Evolutionary conservation across 1,140 invertebrate genomes (phyloP).

Genomic region (Frieseomelitta varia): DNA sequence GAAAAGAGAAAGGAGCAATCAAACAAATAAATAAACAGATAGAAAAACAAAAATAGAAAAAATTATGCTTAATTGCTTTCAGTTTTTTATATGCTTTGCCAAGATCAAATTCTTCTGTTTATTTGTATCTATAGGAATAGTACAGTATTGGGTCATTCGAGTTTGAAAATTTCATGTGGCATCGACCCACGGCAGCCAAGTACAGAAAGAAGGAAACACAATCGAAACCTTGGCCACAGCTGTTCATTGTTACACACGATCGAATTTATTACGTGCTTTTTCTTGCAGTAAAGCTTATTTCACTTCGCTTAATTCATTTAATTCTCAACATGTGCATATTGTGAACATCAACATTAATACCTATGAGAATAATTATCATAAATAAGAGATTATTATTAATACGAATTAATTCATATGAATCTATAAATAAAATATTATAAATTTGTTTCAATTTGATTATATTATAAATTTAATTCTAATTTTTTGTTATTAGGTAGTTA

Average conservation of each 20-base stretch:
- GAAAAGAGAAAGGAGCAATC: not conserved
- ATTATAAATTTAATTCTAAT: not conserved
- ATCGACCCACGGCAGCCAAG: slow-evolving; percentile 66
- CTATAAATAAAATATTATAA: not conserved
- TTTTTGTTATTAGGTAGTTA: not conserved
- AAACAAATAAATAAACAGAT: too few species aligned
- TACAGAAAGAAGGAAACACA: slow-evolving; percentile 38
- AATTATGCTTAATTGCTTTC: not conserved
- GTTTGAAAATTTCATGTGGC: slow-evolving; percentile 70
- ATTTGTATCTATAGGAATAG: slow-evolving; percentile 43
- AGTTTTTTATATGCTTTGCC: not conserved
- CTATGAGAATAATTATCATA: not conserved
- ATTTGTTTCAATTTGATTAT: not conserved
- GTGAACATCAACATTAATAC: not conserved
- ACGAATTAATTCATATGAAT: not conserved
- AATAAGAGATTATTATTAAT: not conserved
- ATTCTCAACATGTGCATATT: not conserved
- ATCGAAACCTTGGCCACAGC: slow-evolving; percentile 64
- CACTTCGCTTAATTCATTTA: not conserved
- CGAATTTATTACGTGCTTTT: slow-evolving; percentile 6
- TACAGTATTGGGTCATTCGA: slow-evolving; percentile 47
- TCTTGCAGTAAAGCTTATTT: not conserved
- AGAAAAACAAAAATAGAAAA: not conserved
- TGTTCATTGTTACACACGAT: slow-evolving; percentile 44
- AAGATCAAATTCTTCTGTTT: slow-evolving; percentile 10